Base-by-base conservation (phyloP, 2,113 vertebrate species). In the Accipiter virgatus region DNA sequence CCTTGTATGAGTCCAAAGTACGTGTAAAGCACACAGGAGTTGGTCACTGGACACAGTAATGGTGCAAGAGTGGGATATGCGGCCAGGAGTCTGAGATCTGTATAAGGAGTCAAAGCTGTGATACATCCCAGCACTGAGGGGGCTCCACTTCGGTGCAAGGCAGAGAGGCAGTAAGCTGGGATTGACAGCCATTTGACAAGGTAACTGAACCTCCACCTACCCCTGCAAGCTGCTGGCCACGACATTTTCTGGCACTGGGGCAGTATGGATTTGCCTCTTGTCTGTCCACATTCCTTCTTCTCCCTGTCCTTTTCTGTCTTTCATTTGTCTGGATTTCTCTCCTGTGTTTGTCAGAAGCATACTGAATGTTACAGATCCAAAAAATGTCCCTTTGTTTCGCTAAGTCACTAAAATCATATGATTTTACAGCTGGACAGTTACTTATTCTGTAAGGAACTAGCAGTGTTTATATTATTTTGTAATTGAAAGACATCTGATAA, bases 61-160 rank as follows among this genome's bases (percentile, higher is more conserved):
- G 2, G 62, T 38, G 36, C 56, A 31, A 31, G 45, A 67, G 32
- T 3, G 1, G 48, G 34, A 53, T 38, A 13, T 2, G 1, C 1
- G 4, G 70, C n/a, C 23, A 17, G 11, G 34, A 40, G 29, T 11
- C 42, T 13, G 34, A 43, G 53, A 16, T n/a, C 43, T 43, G 17
- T 22, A 20, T 36, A 7, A 31, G 48, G 26, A 83, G 38, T 48
- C 48, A 59, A 29, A 83, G 66, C 79, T 63, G 66, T 21, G 62
- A 36, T 16, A 32, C 47, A 26, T 55, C 47, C 34, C 21, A n/a
- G 87, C 31, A 9, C 48, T 17, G 38, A 36, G 65, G 62, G 38
- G 36, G 19, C 43, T 63, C 26, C 10, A 2, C 50, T 80, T 62
- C 2, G 0, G 34, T 58, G 48, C 26, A 16, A 65, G 55, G 81